These are phyloP conservation scores for Dicyrtoma fusca DNA, from an alignment of 2,888 invertebrate genomes.

Conservation along the genomic window DNA sequence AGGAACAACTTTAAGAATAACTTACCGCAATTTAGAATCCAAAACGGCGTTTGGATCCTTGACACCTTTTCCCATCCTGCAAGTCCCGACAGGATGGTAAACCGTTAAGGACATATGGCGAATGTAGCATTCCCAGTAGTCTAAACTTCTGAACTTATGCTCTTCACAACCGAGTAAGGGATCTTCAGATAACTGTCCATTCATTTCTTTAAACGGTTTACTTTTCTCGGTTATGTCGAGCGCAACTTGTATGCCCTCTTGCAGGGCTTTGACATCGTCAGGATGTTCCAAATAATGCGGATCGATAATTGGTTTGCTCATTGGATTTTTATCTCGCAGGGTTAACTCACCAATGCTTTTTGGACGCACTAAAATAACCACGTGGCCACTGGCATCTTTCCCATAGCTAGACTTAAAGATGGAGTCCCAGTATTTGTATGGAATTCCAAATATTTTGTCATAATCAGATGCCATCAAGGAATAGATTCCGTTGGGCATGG, in stretches of 20 bases:
- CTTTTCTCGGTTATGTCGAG: constrained; percentile 22
- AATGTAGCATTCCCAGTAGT: constrained; percentile 63
- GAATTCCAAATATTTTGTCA: constrained; percentile 19
- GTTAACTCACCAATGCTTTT: constrained; percentile 80
- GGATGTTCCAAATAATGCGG: constrained; percentile 31
- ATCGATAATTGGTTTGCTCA: constrained; percentile 27
- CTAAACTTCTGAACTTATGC: constrained; percentile 47
- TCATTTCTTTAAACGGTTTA: constrained; percentile 22
- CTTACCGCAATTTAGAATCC: constrained; percentile 53
- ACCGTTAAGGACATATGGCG: constrained; percentile 62
- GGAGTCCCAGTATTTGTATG: constrained; percentile 54
- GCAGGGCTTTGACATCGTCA: constrained; percentile 22
- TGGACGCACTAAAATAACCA: constrained; percentile 79
- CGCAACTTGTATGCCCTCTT: constrained; percentile 24
- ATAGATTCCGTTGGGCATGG: constrained; percentile 37
- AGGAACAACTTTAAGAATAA: background rate
- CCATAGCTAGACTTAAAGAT: constrained; percentile 76
- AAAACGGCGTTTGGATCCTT: constrained; percentile 63
- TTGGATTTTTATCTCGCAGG: constrained; percentile 60
- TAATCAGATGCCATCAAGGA: constrained; percentile 30
- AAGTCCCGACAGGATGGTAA: constrained; percentile 57
- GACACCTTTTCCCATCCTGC: constrained; percentile 67
- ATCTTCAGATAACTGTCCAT: constrained; percentile 18
- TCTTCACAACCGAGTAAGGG: constrained; percentile 32
- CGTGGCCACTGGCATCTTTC: constrained; percentile 78